phyloP scores from a whole-genome alignment of 1,140 invertebrate species.

The Episyrphus balteatus region DNA sequence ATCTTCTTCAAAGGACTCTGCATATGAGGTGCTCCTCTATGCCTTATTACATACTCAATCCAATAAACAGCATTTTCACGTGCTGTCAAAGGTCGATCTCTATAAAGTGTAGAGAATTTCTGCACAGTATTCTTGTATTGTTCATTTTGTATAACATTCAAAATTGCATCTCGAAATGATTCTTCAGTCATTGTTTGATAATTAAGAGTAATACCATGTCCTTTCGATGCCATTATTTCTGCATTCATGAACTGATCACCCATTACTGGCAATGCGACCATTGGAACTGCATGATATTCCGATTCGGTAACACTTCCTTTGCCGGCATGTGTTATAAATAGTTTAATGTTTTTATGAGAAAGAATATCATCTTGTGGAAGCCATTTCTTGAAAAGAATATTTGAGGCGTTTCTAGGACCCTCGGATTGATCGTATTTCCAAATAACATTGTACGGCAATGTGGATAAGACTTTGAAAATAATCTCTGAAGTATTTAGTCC shows the following conservation, averaged over 20 bases:
- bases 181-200: conserved; percentile 24
- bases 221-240: conserved; percentile 30
- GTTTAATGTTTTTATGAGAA: conserved; percentile 49
- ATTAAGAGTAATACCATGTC: conserved; percentile 36
- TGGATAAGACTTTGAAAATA: conserved; percentile 35
- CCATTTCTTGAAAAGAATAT: conserved; percentile 53
- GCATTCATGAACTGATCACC: conserved; percentile 49
- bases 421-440: conserved; percentile 42
- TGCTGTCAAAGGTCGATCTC: conserved; percentile 22
- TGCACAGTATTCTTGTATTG: conserved; percentile 9
- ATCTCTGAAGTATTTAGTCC: conserved; percentile 22
- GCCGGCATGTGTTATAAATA: conserved; percentile 63
- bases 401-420: conserved; percentile 37
- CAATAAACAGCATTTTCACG: conserved; percentile 16
- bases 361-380: conserved; percentile 54
- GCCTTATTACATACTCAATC: conserved; percentile 33
- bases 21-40: conserved; percentile 36
- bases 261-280: conserved; percentile 55
- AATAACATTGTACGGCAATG: conserved; percentile 43
- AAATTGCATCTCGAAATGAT: conserved; percentile 11
- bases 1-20: conserved; percentile 18
- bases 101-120: conserved; percentile 16
- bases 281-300: conserved; percentile 53
- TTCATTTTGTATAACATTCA: conserved; percentile 6
- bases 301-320: conserved; percentile 56